Percentiles rank a stretch among this genome's conserved stretches.
Conservation (phyloP, 2,888 invertebrate species). For the Homarus gammarus region DNA sequence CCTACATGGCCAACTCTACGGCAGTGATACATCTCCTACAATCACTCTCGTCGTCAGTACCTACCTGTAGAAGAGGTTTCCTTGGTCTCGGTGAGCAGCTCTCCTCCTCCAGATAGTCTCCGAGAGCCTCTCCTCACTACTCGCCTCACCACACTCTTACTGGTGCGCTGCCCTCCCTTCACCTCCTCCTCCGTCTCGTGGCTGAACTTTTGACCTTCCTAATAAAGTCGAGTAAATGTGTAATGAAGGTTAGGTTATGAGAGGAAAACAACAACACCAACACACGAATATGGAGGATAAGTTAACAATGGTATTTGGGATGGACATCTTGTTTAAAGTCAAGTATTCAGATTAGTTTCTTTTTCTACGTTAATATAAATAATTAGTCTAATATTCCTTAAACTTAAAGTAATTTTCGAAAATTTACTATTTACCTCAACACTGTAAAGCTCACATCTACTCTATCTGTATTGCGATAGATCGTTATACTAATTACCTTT, state of each 20-base stretch:
- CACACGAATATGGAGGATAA: too few species aligned
- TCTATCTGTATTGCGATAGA: too few species aligned
- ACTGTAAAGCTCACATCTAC: too few species aligned
- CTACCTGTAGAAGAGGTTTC: slow-evolving; percentile 65
- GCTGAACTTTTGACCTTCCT: slow-evolving; percentile 70
- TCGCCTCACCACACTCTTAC: slow-evolving; percentile 50
- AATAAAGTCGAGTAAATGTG: too few species aligned
- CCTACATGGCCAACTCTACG: not conserved
- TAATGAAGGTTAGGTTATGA: too few species aligned
- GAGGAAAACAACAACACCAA: too few species aligned
- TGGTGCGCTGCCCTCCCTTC: slow-evolving; percentile 51
- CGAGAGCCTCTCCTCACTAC: slow-evolving; percentile 67
- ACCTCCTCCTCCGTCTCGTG: slow-evolving; percentile 71
- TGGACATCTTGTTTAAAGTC: too few species aligned
- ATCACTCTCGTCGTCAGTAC: not conserved
- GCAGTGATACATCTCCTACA: not conserved
- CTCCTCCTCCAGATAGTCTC: slow-evolving; percentile 65
- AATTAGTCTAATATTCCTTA: too few species aligned
- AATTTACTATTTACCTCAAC: too few species aligned
- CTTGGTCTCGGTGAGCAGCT: slow-evolving; percentile 70
- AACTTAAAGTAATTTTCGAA: too few species aligned
- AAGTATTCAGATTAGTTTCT: not conserved
- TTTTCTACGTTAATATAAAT: too few species aligned
- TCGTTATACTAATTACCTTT: too few species aligned
- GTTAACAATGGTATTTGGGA: not conserved